Base-by-base conservation (phyloP, 2,113 vertebrate species). In the Hystrix brachyura region DNA sequence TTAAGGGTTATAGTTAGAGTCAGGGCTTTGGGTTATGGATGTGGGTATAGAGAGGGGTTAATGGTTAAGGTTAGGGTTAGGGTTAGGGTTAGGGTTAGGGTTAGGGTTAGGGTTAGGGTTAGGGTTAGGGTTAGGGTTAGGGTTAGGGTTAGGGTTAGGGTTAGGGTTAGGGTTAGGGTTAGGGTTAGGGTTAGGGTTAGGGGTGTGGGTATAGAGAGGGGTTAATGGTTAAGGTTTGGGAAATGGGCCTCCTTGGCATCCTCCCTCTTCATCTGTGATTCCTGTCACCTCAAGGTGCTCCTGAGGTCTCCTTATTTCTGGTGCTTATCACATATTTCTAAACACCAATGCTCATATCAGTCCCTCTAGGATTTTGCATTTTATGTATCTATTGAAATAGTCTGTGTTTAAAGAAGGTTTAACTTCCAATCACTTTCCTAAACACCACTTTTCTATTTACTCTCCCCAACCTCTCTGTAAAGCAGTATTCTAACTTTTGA, bases 381-480 rank as follows among this genome's bases (percentile, higher is more conserved):
- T 65, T 29, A 57, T 67, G 11, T 46, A 19, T 46, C 53, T n/a
- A 19, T 25, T 14, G 53, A 57, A n/a, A 23, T 7, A n/a, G 10
- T 43, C 3, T 18, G 10, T 32, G 9, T 46, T 46, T 57, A 46
- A 46, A 38, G 76, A 46, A 76, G 38, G 23, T 18, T 48, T 46
- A 64, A 57, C 38, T 59, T 80, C 7, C 19, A 23, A 21, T 32
- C 10, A 11, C 10, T 17, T 72, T 34, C 18, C 19, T 9, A 2
- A 53, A 34, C 10, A 7, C 8, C 0, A 6, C 7, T 32, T 25
- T 62, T 43, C 72, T 29, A 10, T 21, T 34, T 51, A 27, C 34
- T 27, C 23, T n/a, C 48, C 19, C 23, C 2, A 4, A 5, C 17
- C 10, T 69, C 4, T 59, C 21, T 4, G 0, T 21, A 3, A 29